These are phyloP conservation scores for Drosophila cognata DNA, from an alignment of 2,888 invertebrate species.

Conservation along the genomic window DNA sequence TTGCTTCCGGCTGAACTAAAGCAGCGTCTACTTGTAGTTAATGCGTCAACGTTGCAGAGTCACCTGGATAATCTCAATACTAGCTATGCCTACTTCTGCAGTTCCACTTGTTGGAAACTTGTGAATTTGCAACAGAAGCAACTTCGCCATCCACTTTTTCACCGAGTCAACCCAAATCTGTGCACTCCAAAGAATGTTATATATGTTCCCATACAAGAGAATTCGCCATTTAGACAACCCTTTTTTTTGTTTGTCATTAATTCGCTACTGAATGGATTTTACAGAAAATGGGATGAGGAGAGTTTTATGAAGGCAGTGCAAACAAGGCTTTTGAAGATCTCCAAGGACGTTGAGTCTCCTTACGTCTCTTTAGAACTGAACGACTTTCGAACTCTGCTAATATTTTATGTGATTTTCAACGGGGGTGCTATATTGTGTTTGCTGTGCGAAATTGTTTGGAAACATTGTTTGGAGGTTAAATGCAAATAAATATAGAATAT, in stretches of 20 bases:
- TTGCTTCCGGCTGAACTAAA: slow-evolving; percentile 35
- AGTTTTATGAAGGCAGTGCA: slow-evolving; percentile 1
- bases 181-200: slow-evolving; percentile 38
- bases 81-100: slow-evolving; percentile 58
- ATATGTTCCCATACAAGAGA: slow-evolving; percentile 43
- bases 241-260: slow-evolving; percentile 15
- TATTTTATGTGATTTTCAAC: background rate
- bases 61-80: slow-evolving; percentile 48
- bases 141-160: slow-evolving; percentile 31
- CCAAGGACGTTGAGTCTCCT: background rate
- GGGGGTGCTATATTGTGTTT: slow-evolving; percentile 11
- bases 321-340: slow-evolving; percentile 1
- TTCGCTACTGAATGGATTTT: slow-evolving; percentile 18
- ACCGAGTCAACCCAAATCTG: slow-evolving; percentile 4
- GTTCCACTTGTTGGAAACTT: slow-evolving; percentile 10
- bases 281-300: background rate
- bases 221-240: slow-evolving; percentile 47
- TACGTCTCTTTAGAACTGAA: slow-evolving; percentile 3
- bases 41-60: slow-evolving; percentile 26
- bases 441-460: slow-evolving; percentile 41
- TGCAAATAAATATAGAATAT: background rate
- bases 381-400: background rate
- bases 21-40: slow-evolving; percentile 53
- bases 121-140: slow-evolving; percentile 28
- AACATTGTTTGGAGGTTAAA: background rate